Base-by-base conservation (phyloP, 2,888 invertebrate genomes). In the Galerucella nymphaeae region DNA sequence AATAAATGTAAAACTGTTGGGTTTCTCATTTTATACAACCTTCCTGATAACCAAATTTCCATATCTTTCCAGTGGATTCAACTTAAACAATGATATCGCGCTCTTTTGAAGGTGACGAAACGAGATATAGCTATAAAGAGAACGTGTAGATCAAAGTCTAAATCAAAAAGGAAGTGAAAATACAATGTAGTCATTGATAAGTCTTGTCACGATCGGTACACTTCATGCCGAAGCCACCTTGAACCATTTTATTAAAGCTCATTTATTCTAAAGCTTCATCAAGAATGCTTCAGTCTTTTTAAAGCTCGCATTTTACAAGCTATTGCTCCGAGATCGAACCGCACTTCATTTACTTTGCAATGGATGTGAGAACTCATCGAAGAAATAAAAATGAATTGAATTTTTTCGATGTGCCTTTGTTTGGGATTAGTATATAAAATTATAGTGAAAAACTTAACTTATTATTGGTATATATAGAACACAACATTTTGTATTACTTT, bases 161-260 rank as follows among this genome's bases (percentile, higher is more conserved):
- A 78, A 72, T 76, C 78, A 74, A 74, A 77, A 71, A 78, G 73
- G 18, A 62, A 75, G 76, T 57, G 57, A 73, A 76, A 76, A 75
- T 71, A 77, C 79, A 81, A 82, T 81, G 80, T 76, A 79, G 79
- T 76, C 69, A 81, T 83, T 78, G 77, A 77, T 77, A 82, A 74
- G 71, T 53, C 80, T 65, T 71, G 78, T 82, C 82, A 83, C 83
- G 83, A 82, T 77, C 79, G 75, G 79, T 77, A 78, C 80, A 81
- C 82, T 81, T 77, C 78, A 82, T 82, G 82, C 81, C 78, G 80
- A 82, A 68, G 53, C 80, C 78, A 81, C 79, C 81, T 82, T 81
- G 77, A 82, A 80, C 82, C 80, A 77, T 83, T 82, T 82, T 82
- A 82, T 82, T 81, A 80, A 83, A 82, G 79, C 80, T 80, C 82